A percentile compares a stretch with the other conserved stretches of the same genome.
Evolutionary conservation across 2,888 invertebrate genomes (phyloP).

Genomic region (Torymus tubicola): DNA sequence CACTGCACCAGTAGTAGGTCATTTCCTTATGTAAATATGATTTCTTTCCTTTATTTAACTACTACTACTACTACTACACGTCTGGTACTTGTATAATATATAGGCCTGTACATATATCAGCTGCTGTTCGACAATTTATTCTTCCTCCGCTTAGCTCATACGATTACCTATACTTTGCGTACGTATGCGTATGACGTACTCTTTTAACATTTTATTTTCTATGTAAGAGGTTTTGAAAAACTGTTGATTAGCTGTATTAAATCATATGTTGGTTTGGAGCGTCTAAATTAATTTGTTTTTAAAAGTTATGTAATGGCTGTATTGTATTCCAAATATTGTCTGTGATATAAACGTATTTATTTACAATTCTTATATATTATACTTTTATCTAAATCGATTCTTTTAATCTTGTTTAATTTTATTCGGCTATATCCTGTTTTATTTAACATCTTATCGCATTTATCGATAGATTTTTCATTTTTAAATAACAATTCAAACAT

Average conservation of each 20-base stretch:
- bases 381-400: too few species aligned
- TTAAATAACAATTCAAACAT: too few species aligned
- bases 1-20: slow-evolving; percentile 47
- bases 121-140: slow-evolving; percentile 40
- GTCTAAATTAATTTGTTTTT: slow-evolving; percentile 7
- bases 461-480: too few species aligned
- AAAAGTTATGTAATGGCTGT: background rate
- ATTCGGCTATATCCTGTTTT: too few species aligned
- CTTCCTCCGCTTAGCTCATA: slow-evolving; percentile 24
- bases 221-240: background rate
- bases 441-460: too few species aligned
- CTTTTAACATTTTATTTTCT: slow-evolving; percentile 1
- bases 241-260: background rate
- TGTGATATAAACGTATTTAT: background rate
- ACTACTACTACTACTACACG: slow-evolving; percentile 9
- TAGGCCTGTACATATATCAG: slow-evolving; percentile 8
- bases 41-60: slow-evolving; percentile 49
- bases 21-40: slow-evolving; percentile 54
- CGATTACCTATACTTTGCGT: slow-evolving; percentile 9
- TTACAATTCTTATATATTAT: too few species aligned
- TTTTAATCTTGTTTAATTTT: too few species aligned
- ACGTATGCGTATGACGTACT: background rate
- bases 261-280: background rate
- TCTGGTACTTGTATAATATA: slow-evolving; percentile 8
- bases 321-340: background rate